Evolutionary conservation across 2,888 invertebrate species (phyloP), one percentile per base, ranked within the genome.

Genomic region (Xanthorhoe designata): DNA sequence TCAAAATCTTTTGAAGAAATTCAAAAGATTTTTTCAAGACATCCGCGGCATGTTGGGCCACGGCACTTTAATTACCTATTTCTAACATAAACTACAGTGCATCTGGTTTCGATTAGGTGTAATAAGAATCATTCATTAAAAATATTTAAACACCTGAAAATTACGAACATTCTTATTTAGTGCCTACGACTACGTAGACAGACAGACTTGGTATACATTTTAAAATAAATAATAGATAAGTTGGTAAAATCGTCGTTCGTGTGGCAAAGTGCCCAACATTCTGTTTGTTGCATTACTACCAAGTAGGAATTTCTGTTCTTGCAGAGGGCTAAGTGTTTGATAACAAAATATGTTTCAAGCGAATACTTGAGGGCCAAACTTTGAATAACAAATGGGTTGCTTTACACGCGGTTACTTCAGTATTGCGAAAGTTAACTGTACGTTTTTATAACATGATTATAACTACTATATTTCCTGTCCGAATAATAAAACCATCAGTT

Each of bases 221-320:
- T 35, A 47, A 61, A 49, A 61, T 61, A 61, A 47, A 49, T 38
- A 59, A 54, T 54, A 59, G 54, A 53, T 49, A 24, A 53, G 54
- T 61, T 45, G 42, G 56, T 64, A 47, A 72, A 78, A 76, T 77
- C 76, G 70, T 61, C 55, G 75, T 85, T 86, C 89, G 86, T 89
- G 89, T 89, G 89, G 90, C 90, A 89, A 80, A 71, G 70, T 88
- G 89, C 90, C 89, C 88, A 82, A 81, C 80, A 81, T 77, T 67
- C 60, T 58, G 81, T 74, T 75, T 71, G 75, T 72, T 79, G 79
- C 80, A 80, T 86, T 82, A 69, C 53, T 75, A 72, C 75, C 74
- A 78, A 80, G 78, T 79, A 79, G 74, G 76, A 78, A 75, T 72
- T 70, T 57, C 61, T 71, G 61, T 62, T 68, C 60, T 64, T 56